Conservation (phyloP, 1,140 invertebrate species). For the Aphidius ervi region DNA sequence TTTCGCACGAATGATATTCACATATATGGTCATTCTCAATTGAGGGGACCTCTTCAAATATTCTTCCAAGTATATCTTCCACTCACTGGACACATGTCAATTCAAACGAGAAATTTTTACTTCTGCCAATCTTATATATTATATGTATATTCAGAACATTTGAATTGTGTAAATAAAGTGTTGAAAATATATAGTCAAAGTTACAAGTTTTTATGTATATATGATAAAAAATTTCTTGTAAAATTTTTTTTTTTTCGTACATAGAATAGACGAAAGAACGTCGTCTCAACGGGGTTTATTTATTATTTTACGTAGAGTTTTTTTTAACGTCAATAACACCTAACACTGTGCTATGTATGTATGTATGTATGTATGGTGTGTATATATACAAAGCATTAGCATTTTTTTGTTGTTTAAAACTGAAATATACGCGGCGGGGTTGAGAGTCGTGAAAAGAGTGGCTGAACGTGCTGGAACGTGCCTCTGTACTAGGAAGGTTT, state of each 20-base stretch:
- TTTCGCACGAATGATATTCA: conserved; percentile 34
- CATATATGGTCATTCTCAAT: conserved; percentile 17
- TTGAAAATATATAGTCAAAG: conserved; percentile 8
- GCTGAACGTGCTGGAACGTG: conserved; percentile 31
- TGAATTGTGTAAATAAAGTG: neutral
- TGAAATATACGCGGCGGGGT: conserved; percentile 44
- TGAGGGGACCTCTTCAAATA: conserved; percentile 29
- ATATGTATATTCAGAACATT: neutral
- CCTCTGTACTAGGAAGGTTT: conserved; percentile 33
- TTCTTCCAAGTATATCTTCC: conserved; percentile 24
- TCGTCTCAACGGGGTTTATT: conserved; percentile 47
- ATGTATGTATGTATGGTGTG: neutral
- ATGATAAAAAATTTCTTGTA: neutral
- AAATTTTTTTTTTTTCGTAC: neutral
- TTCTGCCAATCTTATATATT: neutral
- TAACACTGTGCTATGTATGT: conserved; percentile 19
- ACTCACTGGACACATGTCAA: conserved; percentile 12
- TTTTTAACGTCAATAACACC: conserved; percentile 42
- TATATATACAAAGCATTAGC: conserved; percentile 38
- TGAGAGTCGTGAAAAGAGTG: conserved; percentile 25
- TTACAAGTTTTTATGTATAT: conserved; percentile 34
- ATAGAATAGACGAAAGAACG: conserved; percentile 11
- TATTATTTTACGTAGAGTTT: conserved; percentile 50
- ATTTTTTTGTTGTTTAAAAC: conserved; percentile 55
- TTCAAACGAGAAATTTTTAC: neutral